phyloP scores from a whole-genome alignment of 2,888 invertebrate species.

The Drosophila rellima region DNA sequence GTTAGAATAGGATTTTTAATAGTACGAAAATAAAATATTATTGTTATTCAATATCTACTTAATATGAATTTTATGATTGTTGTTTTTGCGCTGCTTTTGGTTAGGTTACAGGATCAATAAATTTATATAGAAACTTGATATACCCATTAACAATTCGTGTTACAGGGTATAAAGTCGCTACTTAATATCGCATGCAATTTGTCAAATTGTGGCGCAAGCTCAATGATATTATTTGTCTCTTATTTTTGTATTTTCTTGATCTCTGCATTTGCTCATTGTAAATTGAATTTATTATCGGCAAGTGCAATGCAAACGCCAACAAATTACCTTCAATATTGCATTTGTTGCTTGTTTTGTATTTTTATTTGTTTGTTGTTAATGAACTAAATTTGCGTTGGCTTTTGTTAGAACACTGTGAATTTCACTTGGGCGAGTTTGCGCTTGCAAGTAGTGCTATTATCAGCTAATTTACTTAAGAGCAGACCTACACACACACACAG shows the following conservation, averaged over 20 bases:
- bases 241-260: slow-evolving; percentile 27
- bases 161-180: slow-evolving; percentile 17
- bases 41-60: too few relatives aligned
- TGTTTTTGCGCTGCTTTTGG: too few relatives aligned
- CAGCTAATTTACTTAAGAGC: slow-evolving; percentile 60
- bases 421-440: slow-evolving; percentile 30
- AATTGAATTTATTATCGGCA: slow-evolving; percentile 63
- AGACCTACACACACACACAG: slow-evolving; percentile 19
- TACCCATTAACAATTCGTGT: background rate
- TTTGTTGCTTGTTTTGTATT: slow-evolving; percentile 11
- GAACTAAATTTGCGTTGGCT: slow-evolving; percentile 43
- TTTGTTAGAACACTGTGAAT: slow-evolving; percentile 34
- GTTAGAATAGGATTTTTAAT: too few relatives aligned
- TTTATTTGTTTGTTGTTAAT: slow-evolving; percentile 41
- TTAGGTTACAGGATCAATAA: too few relatives aligned
- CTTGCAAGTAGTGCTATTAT: slow-evolving; percentile 32
- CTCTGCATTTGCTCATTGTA: slow-evolving; percentile 29
- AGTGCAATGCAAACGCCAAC: slow-evolving; percentile 48
- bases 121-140: background rate
- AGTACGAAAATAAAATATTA: too few relatives aligned
- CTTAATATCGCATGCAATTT: slow-evolving; percentile 70
- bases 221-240: slow-evolving; percentile 35
- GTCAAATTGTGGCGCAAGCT: slow-evolving; percentile 58
- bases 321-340: slow-evolving; percentile 54
- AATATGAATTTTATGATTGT: too few relatives aligned